A percentile compares a stretch with the other conserved stretches of the same genome.
Evolutionary conservation across 2,797 vertebrate species (phyloP).

Genomic region (Phrynocephalus guinanensis): DNA sequence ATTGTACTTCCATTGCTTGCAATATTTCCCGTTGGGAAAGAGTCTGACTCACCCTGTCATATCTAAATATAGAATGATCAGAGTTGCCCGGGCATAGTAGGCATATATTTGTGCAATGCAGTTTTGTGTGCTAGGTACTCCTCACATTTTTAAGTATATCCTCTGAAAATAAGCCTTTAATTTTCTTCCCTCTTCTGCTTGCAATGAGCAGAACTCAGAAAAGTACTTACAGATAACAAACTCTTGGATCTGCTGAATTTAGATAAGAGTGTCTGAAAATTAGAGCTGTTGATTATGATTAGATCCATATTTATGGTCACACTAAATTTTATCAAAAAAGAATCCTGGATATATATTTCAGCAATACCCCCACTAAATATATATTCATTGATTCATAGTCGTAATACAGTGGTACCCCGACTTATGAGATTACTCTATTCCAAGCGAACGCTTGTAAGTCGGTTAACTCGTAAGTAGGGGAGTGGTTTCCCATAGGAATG

Average conservation of each 20-base stretch:
- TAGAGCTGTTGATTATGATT: conserved; percentile 56
- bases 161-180: conserved; percentile 70
- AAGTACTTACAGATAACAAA: conserved; percentile 68
- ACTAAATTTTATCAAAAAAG: conserved; percentile 33
- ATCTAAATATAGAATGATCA: conserved; percentile 67
- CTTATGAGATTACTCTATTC: too few species aligned
- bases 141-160: conserved; percentile 72
- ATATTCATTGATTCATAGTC: too few species aligned
- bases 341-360: too few species aligned
- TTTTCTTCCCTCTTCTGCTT: conserved; percentile 62
- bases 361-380: too few species aligned
- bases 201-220: conserved; percentile 73
- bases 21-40: conserved; percentile 67
- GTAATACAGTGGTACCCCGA: too few species aligned
- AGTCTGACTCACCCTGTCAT: conserved; percentile 64
- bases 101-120: conserved; percentile 66
- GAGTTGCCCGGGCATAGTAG: conserved; percentile 53
- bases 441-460: too few species aligned
- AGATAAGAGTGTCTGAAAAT: conserved; percentile 65
- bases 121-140: conserved; percentile 64
- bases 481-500: too few species aligned
- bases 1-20: conserved; percentile 59
- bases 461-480: too few species aligned
- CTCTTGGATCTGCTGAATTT: conserved; percentile 72
- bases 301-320: conserved; percentile 58